Evolutionary conservation across 2,113 vertebrate species (phyloP).

Genomic region (Elephantulus edwardii): DNA sequence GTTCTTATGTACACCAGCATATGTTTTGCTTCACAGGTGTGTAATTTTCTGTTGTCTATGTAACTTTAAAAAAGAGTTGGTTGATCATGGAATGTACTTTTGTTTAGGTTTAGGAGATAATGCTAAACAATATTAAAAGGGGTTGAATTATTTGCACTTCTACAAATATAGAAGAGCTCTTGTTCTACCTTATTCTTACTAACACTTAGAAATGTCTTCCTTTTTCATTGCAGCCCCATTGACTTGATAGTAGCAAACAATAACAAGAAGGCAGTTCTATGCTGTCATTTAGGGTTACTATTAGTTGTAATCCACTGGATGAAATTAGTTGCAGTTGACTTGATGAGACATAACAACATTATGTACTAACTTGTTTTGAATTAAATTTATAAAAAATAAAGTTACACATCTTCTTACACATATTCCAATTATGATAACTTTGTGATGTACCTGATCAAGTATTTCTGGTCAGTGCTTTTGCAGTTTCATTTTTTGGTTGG

Average conservation of each 20-base stretch:
- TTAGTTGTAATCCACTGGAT: too few relatives aligned
- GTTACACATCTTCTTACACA: not conserved
- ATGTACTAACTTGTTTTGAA: not conserved
- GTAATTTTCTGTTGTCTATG: too few relatives aligned
- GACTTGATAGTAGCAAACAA: too few relatives aligned
- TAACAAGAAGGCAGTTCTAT: too few relatives aligned
- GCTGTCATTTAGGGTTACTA: too few relatives aligned
- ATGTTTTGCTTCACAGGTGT: too few relatives aligned
- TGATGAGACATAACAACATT: too few relatives aligned
- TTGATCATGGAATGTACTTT: not conserved
- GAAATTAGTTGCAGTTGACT: too few relatives aligned
- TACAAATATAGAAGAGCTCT: not conserved
- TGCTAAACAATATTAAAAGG: too few relatives aligned
- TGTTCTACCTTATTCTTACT: not conserved
- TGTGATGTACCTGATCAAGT: not conserved
- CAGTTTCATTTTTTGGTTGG: not conserved
- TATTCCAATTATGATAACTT: not conserved
- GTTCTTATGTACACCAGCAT: not conserved
- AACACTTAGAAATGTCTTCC: not conserved
- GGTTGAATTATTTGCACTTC: not conserved
- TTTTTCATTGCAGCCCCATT: not conserved
- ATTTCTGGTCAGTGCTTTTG: not conserved
- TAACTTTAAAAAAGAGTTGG: not conserved
- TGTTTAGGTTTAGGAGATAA: too few relatives aligned
- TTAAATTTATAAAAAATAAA: constrained; percentile 3